These are phyloP conservation scores for Adelosebastes latens DNA, from an alignment of 2,797 vertebrate genomes.

Conservation along the genomic window DNA sequence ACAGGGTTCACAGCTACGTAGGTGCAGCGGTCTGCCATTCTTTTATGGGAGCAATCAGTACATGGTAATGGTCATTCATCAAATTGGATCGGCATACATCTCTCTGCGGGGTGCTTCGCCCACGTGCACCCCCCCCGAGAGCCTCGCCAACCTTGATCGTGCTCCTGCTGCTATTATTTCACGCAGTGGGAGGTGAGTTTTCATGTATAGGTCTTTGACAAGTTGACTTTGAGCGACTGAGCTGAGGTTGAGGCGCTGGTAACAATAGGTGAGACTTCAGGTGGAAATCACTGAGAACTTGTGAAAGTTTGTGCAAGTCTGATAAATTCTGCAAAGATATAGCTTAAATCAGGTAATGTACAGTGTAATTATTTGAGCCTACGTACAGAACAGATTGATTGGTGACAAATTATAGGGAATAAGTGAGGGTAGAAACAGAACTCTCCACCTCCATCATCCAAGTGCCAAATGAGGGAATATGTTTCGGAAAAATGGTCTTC, in stretches of 20 bases:
- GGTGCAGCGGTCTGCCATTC: conserved; percentile 2
- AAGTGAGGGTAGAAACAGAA: neutral
- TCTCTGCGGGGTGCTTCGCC: neutral
- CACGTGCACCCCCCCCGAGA: rapidly evolving
- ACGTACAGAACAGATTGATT: neutral
- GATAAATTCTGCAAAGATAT: neutral
- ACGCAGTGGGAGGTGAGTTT: neutral
- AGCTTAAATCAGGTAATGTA: neutral
- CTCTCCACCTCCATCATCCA: neutral
- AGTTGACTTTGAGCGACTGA: conserved; percentile 2
- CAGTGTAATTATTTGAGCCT: neutral
- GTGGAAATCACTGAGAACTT: conserved; percentile 7
- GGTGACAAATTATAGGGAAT: neutral
- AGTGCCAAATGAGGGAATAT: neutral
- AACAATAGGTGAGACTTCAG: conserved; percentile 1
- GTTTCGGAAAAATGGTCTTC: neutral
- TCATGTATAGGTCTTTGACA: conserved; percentile 6
- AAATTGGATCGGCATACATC: conserved; percentile 13
- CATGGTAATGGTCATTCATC: conserved; percentile 32
- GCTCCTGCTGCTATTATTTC: neutral
- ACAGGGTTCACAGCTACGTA: neutral
- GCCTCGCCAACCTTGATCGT: neutral
- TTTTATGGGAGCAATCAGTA: conserved; percentile 46
- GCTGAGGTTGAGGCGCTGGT: neutral
- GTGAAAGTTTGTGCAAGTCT: neutral